Conservation (phyloP, 2,888 invertebrate species). For the Clanis bilineata region DNA sequence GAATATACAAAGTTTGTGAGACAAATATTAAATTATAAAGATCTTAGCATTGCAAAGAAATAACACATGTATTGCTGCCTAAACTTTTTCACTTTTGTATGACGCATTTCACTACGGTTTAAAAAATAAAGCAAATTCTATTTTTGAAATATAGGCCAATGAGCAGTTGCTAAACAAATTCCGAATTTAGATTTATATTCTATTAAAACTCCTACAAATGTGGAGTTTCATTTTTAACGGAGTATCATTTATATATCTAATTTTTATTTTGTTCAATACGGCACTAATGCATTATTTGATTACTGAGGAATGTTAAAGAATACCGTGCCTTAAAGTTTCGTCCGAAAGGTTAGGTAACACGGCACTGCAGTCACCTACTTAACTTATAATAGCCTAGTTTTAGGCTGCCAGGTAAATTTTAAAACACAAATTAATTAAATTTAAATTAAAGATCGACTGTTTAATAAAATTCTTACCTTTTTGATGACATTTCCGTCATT, state of each 20-base stretch:
- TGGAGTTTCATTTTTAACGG: not conserved
- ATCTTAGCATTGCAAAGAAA: not conserved
- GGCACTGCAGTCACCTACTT: slow-evolving; percentile 11
- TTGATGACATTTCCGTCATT: slow-evolving; percentile 78
- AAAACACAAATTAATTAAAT: not conserved
- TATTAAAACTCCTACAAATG: not conserved
- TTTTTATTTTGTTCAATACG: not conserved
- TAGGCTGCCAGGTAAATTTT: slow-evolving; percentile 17
- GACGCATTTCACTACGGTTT: slow-evolving; percentile 30
- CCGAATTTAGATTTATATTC: not conserved
- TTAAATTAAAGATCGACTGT: not conserved
- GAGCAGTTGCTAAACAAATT: not conserved
- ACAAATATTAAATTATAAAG: too few species aligned
- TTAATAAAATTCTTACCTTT: slow-evolving; percentile 58
- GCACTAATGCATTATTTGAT: not conserved
- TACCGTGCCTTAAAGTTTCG: not conserved
- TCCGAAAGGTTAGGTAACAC: slow-evolving; percentile 1
- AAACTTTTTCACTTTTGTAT: not conserved
- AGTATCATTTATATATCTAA: not conserved
- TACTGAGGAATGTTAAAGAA: slow-evolving; percentile 6
- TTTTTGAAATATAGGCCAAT: slow-evolving; percentile 29
- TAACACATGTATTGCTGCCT: not conserved
- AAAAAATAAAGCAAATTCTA: slow-evolving; percentile 31
- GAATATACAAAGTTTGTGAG: too few species aligned
- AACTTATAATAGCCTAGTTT: not conserved